Evolutionary conservation across 2,113 vertebrate genomes (phyloP), one percentile per base, ranked within the genome.

Genomic region (Dermatemys mawii): DNA sequence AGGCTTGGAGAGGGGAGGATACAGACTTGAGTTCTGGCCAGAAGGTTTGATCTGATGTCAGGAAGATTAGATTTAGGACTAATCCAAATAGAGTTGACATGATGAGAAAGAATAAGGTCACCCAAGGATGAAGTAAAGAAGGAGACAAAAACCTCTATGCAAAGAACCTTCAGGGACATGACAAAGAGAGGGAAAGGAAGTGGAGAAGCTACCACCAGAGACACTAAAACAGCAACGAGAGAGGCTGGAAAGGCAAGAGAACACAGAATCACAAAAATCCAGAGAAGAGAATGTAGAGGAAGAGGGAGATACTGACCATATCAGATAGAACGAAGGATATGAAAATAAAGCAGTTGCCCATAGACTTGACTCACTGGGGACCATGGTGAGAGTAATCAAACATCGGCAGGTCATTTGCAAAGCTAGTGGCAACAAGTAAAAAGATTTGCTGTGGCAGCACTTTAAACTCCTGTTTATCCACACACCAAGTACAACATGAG

Each of bases 331-430:
- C 12, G 78, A 2, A 94, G 88, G 29, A 51, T 29, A 81, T 22
- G 12, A 4, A 90, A 95, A 44, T 16, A 41, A 96, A 97, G 76
- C 0, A 0, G 79, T 13, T 86, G 27, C 4, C 38, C 84, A 70
- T 0, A 0, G 16, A 81, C 38, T 73, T 55, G 78, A 85, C 41
- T 29, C 70, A 53, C 0, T 84, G 19, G 24, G 0, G 0, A 73
- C 55, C 49, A 26, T 6, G 44, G 50, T 48, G 17, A 94, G 55
- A 81, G 12, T n/a, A 81, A 49, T 0, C 60, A 57, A 90, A 96
- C 51, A 16, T 44, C 83, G 81, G 6, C 67, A 55, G 32, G 46
- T 88, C 93, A 83, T 8, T 8, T 78, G 81, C 60, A 84, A 91
- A 95, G 46, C 50, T 41, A 91, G 2, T 35, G 73, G 80, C 78